phyloP scores from a whole-genome alignment of 2,888 invertebrate species.

The Parnassius smintheus region DNA sequence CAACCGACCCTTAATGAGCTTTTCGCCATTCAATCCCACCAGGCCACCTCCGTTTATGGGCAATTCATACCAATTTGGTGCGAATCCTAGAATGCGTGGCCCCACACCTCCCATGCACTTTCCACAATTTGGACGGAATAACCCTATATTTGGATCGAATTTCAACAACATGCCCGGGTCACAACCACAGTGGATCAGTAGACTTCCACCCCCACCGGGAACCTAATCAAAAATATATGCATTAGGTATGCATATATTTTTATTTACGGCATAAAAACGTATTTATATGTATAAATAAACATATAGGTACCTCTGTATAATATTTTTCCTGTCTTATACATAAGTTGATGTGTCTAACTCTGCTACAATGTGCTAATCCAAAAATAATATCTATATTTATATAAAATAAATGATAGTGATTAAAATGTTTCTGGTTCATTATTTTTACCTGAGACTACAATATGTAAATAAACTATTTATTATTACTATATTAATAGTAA shows the following conservation, averaged over 20 bases:
- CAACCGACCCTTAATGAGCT: constrained; percentile 44
- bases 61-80: constrained; percentile 54
- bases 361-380: constrained; percentile 76
- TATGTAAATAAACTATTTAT: too few relatives aligned
- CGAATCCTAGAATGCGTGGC: constrained; percentile 44
- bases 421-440: constrained; percentile 34
- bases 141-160: constrained; percentile 52
- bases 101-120: constrained; percentile 40
- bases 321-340: constrained; percentile 39
- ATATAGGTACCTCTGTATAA: too few relatives aligned
- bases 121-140: constrained; percentile 44
- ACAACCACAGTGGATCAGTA: constrained; percentile 58
- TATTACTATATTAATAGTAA: too few relatives aligned
- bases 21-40: constrained; percentile 39
- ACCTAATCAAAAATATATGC: constrained; percentile 49
- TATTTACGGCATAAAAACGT: background rate
- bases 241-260: constrained; percentile 17
- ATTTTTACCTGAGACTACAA: constrained; percentile 26
- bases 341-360: constrained; percentile 53
- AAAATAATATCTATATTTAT: constrained; percentile 75
- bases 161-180: constrained; percentile 48
- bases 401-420: constrained; percentile 58
- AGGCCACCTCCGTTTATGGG: constrained; percentile 40
- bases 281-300: constrained; percentile 10
- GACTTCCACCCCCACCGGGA: constrained; percentile 67